Evolutionary conservation across 2,797 vertebrate species (phyloP).

Genomic region (Notoglanidium macrostoma): DNA sequence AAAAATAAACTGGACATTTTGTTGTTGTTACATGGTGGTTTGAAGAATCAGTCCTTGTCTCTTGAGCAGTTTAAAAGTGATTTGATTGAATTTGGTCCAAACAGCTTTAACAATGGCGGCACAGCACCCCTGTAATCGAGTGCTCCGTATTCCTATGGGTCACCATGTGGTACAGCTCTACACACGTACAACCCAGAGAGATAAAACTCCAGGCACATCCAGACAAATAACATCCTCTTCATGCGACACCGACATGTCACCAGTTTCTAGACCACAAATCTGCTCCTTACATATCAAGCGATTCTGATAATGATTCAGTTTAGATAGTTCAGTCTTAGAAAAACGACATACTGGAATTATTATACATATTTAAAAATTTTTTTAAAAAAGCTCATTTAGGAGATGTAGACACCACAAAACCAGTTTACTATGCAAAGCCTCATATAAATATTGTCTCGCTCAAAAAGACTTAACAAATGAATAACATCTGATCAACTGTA

Average conservation of each 20-base stretch:
- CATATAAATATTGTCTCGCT: conserved; percentile 93
- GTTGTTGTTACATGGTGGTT: neutral
- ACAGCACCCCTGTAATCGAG: conserved; percentile 33
- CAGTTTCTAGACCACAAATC: conserved; percentile 45
- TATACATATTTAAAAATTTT: conserved; percentile 79
- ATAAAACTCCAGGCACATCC: conserved; percentile 22
- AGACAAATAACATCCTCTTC: conserved; percentile 6
- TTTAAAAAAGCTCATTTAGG: conserved; percentile 67
- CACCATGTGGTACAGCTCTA: conserved; percentile 26
- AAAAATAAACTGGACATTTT: conserved; percentile 5
- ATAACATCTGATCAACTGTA: conserved; percentile 89
- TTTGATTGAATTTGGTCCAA: conserved; percentile 38
- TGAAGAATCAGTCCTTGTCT: conserved; percentile 15
- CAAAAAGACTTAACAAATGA: conserved; percentile 90
- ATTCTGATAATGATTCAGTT: conserved; percentile 55
- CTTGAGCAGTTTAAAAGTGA: conserved; percentile 8
- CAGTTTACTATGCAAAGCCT: conserved; percentile 89
- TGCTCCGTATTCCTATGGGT: conserved; percentile 28
- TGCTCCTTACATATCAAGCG: conserved; percentile 42
- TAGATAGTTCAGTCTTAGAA: conserved; percentile 75
- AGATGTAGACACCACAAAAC: conserved; percentile 89
- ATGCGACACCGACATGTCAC: conserved; percentile 30
- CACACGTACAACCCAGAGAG: conserved; percentile 22
- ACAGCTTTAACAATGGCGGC: conserved; percentile 8
- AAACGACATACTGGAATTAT: conserved; percentile 86